These are phyloP conservation scores for Eupithecia dodoneata DNA, from an alignment of 2,888 invertebrate genomes.

Conservation along the genomic window DNA sequence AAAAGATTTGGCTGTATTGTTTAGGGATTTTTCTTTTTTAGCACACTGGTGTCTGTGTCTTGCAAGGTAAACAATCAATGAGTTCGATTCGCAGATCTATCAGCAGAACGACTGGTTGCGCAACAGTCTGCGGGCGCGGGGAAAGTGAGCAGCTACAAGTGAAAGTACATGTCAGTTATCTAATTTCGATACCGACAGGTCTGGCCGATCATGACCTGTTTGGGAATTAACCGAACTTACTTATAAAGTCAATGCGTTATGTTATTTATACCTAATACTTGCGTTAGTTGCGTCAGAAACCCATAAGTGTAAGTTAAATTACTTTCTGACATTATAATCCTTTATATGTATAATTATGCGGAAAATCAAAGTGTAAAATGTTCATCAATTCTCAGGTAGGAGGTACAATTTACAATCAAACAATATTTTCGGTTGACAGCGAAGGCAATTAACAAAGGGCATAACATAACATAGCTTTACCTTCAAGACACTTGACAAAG, in stretches of 20 bases:
- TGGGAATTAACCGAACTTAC: constrained; percentile 43
- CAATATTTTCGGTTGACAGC: background rate
- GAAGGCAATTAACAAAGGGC: constrained; percentile 2
- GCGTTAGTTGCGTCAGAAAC: background rate
- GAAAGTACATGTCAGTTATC: constrained; percentile 79
- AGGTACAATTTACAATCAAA: background rate
- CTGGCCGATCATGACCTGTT: constrained; percentile 46
- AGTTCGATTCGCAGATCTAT: constrained; percentile 32
- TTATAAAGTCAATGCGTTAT: constrained; percentile 9
- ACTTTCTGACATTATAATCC: background rate
- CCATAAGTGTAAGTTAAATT: background rate
- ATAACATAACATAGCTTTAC: constrained; percentile 9
- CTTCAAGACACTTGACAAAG: constrained; percentile 29
- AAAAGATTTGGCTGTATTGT: background rate
- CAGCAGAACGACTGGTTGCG: constrained; percentile 57
- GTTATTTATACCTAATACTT: background rate
- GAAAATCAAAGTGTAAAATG: background rate
- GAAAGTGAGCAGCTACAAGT: constrained; percentile 78
- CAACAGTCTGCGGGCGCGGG: constrained; percentile 58
- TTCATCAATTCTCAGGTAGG: background rate
- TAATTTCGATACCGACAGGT: constrained; percentile 68
- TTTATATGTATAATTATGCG: background rate
- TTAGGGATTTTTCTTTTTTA: background rate
- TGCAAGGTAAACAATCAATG: constrained; percentile 17
- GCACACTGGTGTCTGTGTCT: background rate